Conservation (phyloP, 2,113 vertebrate species). For the Corapipo altera region DNA sequence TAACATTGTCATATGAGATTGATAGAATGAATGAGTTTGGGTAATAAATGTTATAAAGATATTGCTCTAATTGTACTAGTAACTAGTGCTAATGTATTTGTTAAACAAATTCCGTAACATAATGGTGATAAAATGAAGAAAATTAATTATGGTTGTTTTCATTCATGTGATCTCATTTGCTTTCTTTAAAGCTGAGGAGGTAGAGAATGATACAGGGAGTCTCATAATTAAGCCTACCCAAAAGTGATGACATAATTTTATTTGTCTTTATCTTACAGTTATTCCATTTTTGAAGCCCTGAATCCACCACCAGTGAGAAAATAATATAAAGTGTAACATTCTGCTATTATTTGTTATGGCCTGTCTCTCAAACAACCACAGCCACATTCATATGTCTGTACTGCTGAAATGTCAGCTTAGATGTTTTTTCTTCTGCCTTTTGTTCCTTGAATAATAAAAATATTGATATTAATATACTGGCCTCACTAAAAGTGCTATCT, state of each 20-base stretch:
- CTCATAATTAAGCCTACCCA: not conserved
- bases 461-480: not conserved
- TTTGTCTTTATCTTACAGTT: not conserved
- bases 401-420: not conserved
- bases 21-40: not conserved
- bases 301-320: not conserved
- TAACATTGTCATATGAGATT: not conserved
- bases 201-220: not conserved
- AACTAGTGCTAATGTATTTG: not conserved
- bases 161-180: not conserved
- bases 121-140: not conserved
- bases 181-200: not conserved
- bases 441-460: slow-evolving; percentile 15
- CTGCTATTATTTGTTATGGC: not conserved
- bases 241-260: not conserved
- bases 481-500: not conserved
- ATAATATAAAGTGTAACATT: not conserved
- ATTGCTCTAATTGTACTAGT: not conserved
- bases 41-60: not conserved
- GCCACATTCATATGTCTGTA: not conserved
- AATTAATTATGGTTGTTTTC: not conserved
- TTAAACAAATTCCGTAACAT: not conserved
- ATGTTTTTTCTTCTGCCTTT: not conserved
- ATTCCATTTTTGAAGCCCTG: not conserved
- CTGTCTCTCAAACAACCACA: not conserved